Conservation (phyloP, 2,797 vertebrate species). For the Scleropages formosus region DNA sequence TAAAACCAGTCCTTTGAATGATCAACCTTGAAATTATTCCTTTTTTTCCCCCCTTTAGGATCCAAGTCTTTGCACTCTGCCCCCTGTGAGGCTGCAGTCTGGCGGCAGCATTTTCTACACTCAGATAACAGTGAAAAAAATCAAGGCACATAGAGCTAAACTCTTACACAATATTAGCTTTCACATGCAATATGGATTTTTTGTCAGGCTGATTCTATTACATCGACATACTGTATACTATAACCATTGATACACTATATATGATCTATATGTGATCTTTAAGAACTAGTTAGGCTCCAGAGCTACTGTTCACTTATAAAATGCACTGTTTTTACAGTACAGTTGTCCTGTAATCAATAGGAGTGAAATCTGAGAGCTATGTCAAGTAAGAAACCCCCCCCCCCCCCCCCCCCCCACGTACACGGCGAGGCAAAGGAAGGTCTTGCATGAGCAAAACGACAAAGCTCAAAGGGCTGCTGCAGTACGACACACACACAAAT, state of each 20-base stretch:
- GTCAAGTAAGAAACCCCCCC: background rate
- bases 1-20: slow-evolving; percentile 49
- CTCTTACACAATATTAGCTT: background rate
- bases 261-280: too few species aligned
- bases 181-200: too few species aligned
- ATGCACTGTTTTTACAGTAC: too few species aligned
- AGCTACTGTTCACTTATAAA: too few species aligned
- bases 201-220: too few species aligned
- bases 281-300: too few species aligned
- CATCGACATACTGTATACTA: too few species aligned
- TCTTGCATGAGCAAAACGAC: slow-evolving; percentile 22
- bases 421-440: slow-evolving; percentile 22
- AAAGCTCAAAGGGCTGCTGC: background rate
- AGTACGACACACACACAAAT: slow-evolving; percentile 30
- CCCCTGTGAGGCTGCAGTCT: slow-evolving; percentile 48
- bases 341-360: background rate
- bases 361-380: background rate
- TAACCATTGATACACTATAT: too few species aligned
- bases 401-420: background rate
- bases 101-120: slow-evolving; percentile 55
- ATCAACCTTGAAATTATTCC: slow-evolving; percentile 60
- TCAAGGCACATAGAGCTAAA: slow-evolving; percentile 47
- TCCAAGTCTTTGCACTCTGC: slow-evolving; percentile 38
- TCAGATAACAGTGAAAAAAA: slow-evolving; percentile 56
- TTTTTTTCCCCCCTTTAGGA: slow-evolving; percentile 53